These are phyloP conservation scores for Entomobrya proxima DNA, from an alignment of 2,888 invertebrate species.

Conservation along the genomic window DNA sequence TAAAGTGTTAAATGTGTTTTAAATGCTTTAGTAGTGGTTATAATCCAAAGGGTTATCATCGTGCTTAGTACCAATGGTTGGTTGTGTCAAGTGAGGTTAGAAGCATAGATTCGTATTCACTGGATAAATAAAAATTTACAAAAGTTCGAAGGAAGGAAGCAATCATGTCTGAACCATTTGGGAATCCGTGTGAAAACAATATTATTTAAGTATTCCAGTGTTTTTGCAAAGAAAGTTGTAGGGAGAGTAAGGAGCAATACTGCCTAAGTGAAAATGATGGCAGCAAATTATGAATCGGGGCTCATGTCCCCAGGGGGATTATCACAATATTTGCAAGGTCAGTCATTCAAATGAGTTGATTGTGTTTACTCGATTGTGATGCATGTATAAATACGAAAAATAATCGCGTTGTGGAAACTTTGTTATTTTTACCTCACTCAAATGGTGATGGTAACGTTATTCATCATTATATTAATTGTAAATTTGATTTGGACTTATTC, in stretches of 20 bases:
- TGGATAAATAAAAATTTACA: too few relatives aligned
- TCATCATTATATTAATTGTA: neutral
- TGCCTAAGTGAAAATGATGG: neutral
- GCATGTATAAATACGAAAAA: neutral
- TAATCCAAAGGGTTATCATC: too few relatives aligned
- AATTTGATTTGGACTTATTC: neutral
- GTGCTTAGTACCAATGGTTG: too few relatives aligned
- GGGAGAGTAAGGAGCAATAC: neutral
- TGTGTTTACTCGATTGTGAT: neutral
- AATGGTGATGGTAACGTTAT: neutral
- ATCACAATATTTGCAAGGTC: slow-evolving; percentile 48
- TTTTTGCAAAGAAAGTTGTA: too few relatives aligned
- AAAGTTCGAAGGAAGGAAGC: too few relatives aligned
- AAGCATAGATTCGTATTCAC: too few relatives aligned
- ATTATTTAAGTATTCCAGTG: too few relatives aligned
- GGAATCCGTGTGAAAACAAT: too few relatives aligned
- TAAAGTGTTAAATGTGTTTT: too few relatives aligned
- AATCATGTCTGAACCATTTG: too few relatives aligned
- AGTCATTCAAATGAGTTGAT: neutral
- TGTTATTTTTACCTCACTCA: neutral
- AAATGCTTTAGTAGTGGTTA: too few relatives aligned
- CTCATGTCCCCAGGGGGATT: slow-evolving; percentile 48
- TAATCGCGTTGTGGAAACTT: neutral
- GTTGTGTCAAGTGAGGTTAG: too few relatives aligned
- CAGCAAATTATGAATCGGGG: slow-evolving; percentile 38